These are phyloP conservation scores for Sycobia sp. DNA, from an alignment of 1,140 invertebrate genomes.

Conservation along the genomic window DNA sequence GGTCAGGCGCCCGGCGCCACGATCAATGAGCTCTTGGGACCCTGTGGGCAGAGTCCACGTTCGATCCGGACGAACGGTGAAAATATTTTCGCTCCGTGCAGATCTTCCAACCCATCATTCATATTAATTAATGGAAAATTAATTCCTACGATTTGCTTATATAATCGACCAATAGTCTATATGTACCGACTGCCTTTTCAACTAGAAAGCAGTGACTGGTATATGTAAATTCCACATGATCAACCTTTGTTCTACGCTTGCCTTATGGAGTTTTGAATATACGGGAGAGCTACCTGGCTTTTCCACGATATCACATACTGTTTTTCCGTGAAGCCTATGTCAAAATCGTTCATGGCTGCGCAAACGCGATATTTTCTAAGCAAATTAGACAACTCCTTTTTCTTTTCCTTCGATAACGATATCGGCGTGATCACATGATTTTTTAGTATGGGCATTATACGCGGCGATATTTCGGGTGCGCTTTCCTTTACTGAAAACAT, in stretches of 20 bases:
- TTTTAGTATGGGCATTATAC: no score
- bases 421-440: no score
- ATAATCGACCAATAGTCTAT: constrained; percentile 38
- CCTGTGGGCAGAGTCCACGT: no score
- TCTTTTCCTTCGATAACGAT: neutral
- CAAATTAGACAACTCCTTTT: neutral
- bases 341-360: neutral
- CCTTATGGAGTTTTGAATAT: constrained; percentile 6
- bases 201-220: constrained; percentile 29
- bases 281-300: constrained; percentile 7
- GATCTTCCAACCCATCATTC: no score
- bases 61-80: no score
- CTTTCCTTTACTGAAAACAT: no score
- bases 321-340: constrained; percentile 13
- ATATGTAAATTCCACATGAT: constrained; percentile 10
- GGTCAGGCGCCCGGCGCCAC: no score
- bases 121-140: no score
- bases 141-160: constrained; percentile 31
- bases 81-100: no score
- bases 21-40: no score
- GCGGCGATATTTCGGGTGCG: no score
- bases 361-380: constrained; percentile 1
- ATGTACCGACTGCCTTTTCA: constrained; percentile 25
- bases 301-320: constrained; percentile 28
- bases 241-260: neutral